These are phyloP conservation scores for Epinephelus malabaricus DNA, from an alignment of 2,797 vertebrate species.

Conservation along the genomic window DNA sequence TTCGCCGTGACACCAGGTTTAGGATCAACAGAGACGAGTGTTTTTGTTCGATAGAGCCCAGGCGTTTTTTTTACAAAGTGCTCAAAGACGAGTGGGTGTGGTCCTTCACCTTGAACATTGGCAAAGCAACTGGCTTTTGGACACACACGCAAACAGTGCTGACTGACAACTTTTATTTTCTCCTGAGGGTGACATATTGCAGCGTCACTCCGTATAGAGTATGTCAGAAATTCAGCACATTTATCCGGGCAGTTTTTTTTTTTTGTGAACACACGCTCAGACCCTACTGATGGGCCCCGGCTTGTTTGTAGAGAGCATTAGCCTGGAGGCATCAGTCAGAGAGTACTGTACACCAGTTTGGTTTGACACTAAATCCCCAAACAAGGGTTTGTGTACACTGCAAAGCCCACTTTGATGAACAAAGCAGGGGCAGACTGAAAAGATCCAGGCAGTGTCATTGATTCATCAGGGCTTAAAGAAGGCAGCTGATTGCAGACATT, in stretches of 20 bases:
- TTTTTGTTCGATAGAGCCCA: constrained; percentile 1
- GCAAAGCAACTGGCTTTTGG: constrained; percentile 37
- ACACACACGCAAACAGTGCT: constrained; percentile 35
- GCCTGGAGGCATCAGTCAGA: constrained; percentile 64
- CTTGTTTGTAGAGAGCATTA: constrained; percentile 78
- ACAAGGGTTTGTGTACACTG: constrained; percentile 75
- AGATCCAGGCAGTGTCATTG: constrained; percentile 75
- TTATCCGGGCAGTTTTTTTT: constrained; percentile 25
- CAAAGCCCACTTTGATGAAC: constrained; percentile 82
- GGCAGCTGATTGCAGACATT: constrained; percentile 74
- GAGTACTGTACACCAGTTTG: constrained; percentile 64
- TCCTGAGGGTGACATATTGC: constrained; percentile 4
- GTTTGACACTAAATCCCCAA: constrained; percentile 77
- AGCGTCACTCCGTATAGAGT: constrained; percentile 27
- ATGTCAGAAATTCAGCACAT: constrained; percentile 32
- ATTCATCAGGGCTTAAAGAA: constrained; percentile 78
- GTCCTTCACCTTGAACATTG: constrained; percentile 44
- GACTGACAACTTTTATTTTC: constrained; percentile 26
- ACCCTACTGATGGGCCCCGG: constrained; percentile 50
- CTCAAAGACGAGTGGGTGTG: constrained; percentile 51
- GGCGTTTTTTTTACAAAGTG: constrained; percentile 16
- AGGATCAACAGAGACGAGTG: neutral
- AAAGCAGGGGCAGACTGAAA: constrained; percentile 70
- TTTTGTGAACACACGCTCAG: constrained; percentile 30
- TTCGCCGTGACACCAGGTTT: constrained; percentile 20